Conservation (phyloP, 2,797 vertebrate species). For the Crax fasciolata region DNA sequence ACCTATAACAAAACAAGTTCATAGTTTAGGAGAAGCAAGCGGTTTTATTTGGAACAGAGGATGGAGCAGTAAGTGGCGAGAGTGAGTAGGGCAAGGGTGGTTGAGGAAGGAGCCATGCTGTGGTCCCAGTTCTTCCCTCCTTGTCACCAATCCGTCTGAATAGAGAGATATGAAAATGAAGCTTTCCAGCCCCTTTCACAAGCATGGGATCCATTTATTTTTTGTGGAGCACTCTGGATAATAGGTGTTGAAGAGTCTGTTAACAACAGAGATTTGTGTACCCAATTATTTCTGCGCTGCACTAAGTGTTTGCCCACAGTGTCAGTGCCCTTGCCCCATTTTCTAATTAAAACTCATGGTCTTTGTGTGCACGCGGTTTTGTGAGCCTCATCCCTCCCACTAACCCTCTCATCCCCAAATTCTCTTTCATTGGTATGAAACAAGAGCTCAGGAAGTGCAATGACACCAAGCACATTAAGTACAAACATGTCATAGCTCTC, state of each 20-base stretch:
- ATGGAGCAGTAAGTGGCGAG: background rate
- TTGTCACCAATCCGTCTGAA: background rate
- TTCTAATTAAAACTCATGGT: background rate
- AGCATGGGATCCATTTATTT: rapidly evolving
- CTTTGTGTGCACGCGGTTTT: rapidly evolving
- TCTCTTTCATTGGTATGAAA: background rate
- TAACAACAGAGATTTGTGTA: slow-evolving; percentile 36
- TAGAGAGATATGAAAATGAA: background rate
- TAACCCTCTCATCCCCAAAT: background rate
- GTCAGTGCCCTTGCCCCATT: background rate
- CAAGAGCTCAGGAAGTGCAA: slow-evolving; percentile 47
- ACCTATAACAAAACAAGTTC: background rate
- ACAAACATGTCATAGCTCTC: background rate
- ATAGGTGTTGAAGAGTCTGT: slow-evolving; percentile 16
- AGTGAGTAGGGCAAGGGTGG: background rate
- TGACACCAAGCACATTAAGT: slow-evolving; percentile 60
- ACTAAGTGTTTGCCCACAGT: background rate
- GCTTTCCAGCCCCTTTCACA: background rate
- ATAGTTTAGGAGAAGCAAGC: rapidly evolving
- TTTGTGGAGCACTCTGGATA: background rate
- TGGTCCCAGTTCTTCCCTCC: background rate
- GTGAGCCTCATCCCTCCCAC: background rate
- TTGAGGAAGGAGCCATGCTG: background rate
- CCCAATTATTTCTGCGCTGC: slow-evolving; percentile 18
- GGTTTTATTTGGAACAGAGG: background rate